Base-by-base conservation (phyloP, 2,888 invertebrate species). In the Drosophila borealis region DNA sequence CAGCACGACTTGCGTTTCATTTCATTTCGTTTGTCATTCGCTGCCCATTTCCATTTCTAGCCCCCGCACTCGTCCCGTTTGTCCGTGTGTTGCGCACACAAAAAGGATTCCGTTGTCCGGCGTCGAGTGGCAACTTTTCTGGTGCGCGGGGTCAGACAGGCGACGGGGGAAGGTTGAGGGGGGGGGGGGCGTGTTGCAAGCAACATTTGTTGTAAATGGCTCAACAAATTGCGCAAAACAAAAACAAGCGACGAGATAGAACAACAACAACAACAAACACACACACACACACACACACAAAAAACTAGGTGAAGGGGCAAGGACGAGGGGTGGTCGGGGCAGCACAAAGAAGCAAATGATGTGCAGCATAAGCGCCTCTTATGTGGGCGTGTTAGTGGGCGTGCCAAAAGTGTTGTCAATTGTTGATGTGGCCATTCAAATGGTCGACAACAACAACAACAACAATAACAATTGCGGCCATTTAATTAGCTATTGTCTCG, bases 171-270 rank as follows among this genome's bases (percentile, higher is more conserved):
- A 14, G 51, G 5, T n/a, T 25, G 21, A 0, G 9, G 14, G 21
- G 9, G 0, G n/a, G 53, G 9, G 46, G 14, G 61, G 48, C 55
- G 63, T 45, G 42, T 68, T 69, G 19, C 61, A 34, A 78, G 79
- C 75, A 66, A 79, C 78, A 78, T 81, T 81, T 81, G 78, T 74
- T 74, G 74, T 74, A 74, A 81, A 80, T 80, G 78, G 78, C 74
- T 69, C 78, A 78, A 77, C 78, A 78, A 78, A 78, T 78, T 74
- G 74, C 54, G 70, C 80, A 77, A 76, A 78, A 65, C 61, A 70
- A 74, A 70, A 73, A 63, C 59, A 76, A 57, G 74, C 78, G 69
- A 17, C 56, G 63, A 46, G 56, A 49, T 29, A 61, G 14, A 56
- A 55, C 39, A 59, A 57, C 50, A 55, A 64, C 41, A 41, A 36